Conservation (phyloP, 92 coral and sea anemone genomes). For the Galaxea fascicularis region DNA sequence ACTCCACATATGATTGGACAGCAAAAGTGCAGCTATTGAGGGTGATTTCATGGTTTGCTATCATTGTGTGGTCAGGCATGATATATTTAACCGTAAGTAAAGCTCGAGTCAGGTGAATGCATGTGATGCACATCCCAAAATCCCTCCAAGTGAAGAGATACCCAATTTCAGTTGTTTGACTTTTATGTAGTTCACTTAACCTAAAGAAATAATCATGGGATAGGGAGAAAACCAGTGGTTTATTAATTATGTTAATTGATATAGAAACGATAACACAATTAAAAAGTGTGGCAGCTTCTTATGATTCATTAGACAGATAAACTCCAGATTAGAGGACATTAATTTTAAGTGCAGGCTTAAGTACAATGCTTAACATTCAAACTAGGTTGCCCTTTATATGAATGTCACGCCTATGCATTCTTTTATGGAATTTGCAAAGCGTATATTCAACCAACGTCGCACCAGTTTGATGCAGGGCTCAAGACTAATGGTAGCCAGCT, state of each 20-base stretch:
- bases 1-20: conserved; percentile 1
- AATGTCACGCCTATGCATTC: background rate
- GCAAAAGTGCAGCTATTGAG: conserved; percentile 14
- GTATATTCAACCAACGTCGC: background rate
- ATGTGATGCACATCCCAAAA: background rate
- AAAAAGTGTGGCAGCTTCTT: background rate
- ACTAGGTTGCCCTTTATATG: background rate
- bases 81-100: background rate
- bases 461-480: no score
- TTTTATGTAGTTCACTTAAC: background rate
- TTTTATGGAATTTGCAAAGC: background rate
- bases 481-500: no score
- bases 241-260: background rate
- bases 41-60: conserved; percentile 4
- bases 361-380: background rate
- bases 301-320: background rate
- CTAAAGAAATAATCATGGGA: background rate
- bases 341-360: background rate
- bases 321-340: background rate
- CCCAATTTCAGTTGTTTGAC: background rate
- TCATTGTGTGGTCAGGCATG: conserved; percentile 26
- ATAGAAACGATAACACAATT: background rate
- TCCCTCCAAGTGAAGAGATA: background rate
- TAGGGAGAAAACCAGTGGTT: background rate
- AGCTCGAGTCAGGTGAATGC: background rate